A percentile compares a stretch with the other conserved stretches of the same genome.
Evolutionary conservation across 2,888 invertebrate species (phyloP).

Genomic region (Halictus quadricinctus): DNA sequence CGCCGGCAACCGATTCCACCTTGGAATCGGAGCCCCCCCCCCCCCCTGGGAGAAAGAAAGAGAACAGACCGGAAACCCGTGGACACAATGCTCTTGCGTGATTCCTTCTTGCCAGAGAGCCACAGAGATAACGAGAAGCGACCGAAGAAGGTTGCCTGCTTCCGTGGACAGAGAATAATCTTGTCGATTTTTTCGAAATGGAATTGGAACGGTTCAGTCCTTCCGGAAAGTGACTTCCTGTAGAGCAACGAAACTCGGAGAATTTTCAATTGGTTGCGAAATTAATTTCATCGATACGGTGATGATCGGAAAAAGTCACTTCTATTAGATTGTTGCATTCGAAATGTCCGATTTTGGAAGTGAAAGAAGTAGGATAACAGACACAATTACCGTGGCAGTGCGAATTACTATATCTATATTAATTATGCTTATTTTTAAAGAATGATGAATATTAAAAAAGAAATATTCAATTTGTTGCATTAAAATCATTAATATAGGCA

Average conservation of each 20-base stretch:
- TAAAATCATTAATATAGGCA: too few relatives aligned
- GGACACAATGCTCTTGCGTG: conserved; percentile 21
- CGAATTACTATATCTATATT: too few relatives aligned
- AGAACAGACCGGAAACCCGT: conserved; percentile 28
- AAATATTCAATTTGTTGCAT: too few relatives aligned
- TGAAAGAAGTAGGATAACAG: too few relatives aligned
- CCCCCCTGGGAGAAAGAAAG: conserved; percentile 14
- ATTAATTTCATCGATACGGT: background rate
- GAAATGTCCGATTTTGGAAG: too few relatives aligned
- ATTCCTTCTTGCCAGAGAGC: background rate
- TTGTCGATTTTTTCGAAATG: background rate
- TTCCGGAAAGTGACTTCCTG: background rate
- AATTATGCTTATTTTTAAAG: too few relatives aligned
- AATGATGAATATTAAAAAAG: too few relatives aligned
- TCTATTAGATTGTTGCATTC: too few relatives aligned
- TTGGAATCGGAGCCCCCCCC: conserved; percentile 35
- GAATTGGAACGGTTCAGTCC: background rate
- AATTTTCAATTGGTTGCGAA: background rate
- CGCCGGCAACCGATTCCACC: conserved; percentile 12
- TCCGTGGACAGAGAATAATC: background rate
- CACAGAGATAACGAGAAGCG: conserved; percentile 18
- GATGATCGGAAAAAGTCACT: too few relatives aligned
- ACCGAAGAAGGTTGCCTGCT: conserved; percentile 14
- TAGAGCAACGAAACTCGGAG: background rate
- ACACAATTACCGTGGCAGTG: too few relatives aligned